Percentiles rank a stretch among this genome's conserved stretches.
These are phyloP conservation scores for Palloptera scutellata DNA, from an alignment of 2,888 invertebrate species.

Conservation along the genomic window DNA sequence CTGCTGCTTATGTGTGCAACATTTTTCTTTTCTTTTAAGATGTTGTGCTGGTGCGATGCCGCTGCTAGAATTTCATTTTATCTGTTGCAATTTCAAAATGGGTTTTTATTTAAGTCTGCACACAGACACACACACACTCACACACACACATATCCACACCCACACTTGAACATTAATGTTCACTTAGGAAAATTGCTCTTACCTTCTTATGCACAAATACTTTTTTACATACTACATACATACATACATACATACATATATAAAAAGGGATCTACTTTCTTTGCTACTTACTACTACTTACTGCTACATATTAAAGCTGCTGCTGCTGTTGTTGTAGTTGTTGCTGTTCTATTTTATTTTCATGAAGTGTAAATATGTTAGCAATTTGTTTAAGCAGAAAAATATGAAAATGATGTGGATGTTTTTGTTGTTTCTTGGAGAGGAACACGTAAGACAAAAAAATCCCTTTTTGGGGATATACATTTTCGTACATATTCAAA, in stretches of 20 bases:
- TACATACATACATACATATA: neutral
- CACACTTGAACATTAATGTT: slow-evolving; percentile 50
- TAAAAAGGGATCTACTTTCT: slow-evolving; percentile 2
- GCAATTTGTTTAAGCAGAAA: slow-evolving; percentile 16
- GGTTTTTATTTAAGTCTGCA: slow-evolving; percentile 26
- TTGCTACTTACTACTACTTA: neutral
- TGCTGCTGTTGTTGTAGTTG: no score
- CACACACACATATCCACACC: slow-evolving; percentile 12
- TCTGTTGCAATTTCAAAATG: slow-evolving; percentile 26
- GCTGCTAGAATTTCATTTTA: slow-evolving; percentile 6
- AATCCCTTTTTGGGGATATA: neutral
- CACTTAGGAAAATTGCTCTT: slow-evolving; percentile 57
- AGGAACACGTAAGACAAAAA: neutral
- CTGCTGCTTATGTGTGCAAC: neutral
- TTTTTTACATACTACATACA: neutral
- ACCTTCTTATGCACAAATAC: neutral
- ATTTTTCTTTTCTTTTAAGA: slow-evolving; percentile 5
- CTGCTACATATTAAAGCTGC: no score
- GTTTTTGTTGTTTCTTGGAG: neutral
- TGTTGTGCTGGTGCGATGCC: neutral
- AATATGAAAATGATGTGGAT: no score
- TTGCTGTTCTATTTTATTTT: neutral
- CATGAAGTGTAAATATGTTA: slow-evolving; percentile 26
- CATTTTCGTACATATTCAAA: neutral
- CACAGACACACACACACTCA: slow-evolving; percentile 18